phyloP scores from a whole-genome alignment of 2,888 invertebrate species.

The Drosophila eohydei region DNA sequence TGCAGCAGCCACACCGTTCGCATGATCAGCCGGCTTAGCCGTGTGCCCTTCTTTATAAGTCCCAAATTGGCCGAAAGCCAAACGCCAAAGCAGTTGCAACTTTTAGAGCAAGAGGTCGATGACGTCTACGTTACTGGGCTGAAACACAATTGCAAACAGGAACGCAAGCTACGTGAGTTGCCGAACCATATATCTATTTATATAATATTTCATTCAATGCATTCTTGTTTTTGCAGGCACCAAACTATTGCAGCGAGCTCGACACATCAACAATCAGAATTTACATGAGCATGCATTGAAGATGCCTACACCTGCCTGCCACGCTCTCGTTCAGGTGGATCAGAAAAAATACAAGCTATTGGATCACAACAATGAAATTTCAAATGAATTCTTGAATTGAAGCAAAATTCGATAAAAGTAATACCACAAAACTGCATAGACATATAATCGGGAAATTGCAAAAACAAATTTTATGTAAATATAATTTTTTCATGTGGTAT shows the following conservation, averaged over 20 bases:
- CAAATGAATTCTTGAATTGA: not conserved
- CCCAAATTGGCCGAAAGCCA: slow-evolving; percentile 89
- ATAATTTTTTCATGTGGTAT: not conserved
- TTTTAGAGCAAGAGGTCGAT: slow-evolving; percentile 63
- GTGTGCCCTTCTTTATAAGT: slow-evolving; percentile 97
- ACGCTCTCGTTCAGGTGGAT: slow-evolving; percentile 47
- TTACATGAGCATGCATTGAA: slow-evolving; percentile 50
- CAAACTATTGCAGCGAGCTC: slow-evolving; percentile 61
- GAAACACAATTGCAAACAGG: slow-evolving; percentile 62
- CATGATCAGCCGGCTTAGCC: slow-evolving; percentile 90
- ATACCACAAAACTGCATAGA: not conserved
- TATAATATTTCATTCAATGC: not conserved
- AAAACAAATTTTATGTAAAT: not conserved
- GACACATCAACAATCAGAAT: slow-evolving; percentile 49
- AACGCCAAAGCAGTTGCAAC: slow-evolving; percentile 36
- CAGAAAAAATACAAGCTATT: slow-evolving; percentile 11
- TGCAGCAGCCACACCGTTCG: slow-evolving; percentile 85
- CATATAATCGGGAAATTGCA: not conserved
- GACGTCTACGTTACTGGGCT: slow-evolving; percentile 55
- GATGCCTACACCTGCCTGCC: slow-evolving; percentile 65
- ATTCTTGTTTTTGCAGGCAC: slow-evolving; percentile 47
- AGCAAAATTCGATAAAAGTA: not conserved
- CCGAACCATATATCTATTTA: not conserved
- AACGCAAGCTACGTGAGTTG: slow-evolving; percentile 67
- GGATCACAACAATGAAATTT: slow-evolving; percentile 26